Evolutionary conservation across 2,888 invertebrate species (phyloP).

Genomic region (Junonia oenone): DNA sequence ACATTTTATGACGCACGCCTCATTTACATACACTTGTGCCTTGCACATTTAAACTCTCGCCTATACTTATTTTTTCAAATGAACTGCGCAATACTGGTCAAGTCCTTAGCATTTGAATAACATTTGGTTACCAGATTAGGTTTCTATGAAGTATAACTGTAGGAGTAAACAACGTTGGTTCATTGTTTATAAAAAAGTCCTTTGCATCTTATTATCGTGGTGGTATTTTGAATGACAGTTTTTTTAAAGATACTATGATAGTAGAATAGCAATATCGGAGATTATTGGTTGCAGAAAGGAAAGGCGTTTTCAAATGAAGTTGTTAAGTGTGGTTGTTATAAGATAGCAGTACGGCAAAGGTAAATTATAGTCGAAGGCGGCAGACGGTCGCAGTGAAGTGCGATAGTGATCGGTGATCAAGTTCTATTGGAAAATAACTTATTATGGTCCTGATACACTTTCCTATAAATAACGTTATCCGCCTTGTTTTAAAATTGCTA

Average conservation of each 20-base stretch:
- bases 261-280: not conserved
- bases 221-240: conserved; percentile 29
- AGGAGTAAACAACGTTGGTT: conserved; percentile 59
- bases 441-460: conserved; percentile 49
- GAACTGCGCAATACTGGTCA: conserved; percentile 46
- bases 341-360: conserved; percentile 71
- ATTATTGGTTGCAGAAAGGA: conserved; percentile 10
- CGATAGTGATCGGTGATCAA: conserved; percentile 60
- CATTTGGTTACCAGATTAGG: conserved; percentile 78
- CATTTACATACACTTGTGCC: conserved; percentile 75
- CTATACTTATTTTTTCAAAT: conserved; percentile 60
- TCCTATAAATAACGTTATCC: not conserved
- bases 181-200: conserved; percentile 38
- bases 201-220: conserved; percentile 41
- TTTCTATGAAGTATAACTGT: conserved; percentile 57
- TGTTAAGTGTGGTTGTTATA: conserved; percentile 56
- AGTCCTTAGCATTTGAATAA: conserved; percentile 70
- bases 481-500: conserved; percentile 18
- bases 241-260: not conserved
- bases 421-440: conserved; percentile 50
- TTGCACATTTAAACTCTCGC: conserved; percentile 69
- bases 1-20: conserved; percentile 73
- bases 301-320: conserved; percentile 43
- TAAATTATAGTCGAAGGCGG: conserved; percentile 68
- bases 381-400: conserved; percentile 41